Evolutionary conservation across 2,113 vertebrate genomes (phyloP).

Genomic region (Heptranchias perlo): DNA sequence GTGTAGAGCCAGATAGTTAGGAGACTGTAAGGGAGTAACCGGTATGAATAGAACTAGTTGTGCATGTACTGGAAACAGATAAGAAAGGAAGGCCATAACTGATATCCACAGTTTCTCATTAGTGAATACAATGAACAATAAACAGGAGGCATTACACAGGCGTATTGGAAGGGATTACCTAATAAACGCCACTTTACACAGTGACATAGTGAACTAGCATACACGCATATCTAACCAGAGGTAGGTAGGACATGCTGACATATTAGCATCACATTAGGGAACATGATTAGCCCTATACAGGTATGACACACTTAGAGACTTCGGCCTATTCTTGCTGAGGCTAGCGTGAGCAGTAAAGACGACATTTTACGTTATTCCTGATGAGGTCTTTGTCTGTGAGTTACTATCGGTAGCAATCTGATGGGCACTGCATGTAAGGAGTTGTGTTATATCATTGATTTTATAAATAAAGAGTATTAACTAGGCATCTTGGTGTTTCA

Average conservation of each 20-base stretch:
- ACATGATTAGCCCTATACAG: background rate
- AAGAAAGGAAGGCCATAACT: background rate
- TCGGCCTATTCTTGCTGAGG: background rate
- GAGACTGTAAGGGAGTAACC: background rate
- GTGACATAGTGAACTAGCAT: background rate
- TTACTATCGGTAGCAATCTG: too few relatives aligned
- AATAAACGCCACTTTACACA: background rate
- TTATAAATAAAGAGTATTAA: too few relatives aligned
- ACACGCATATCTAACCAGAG: background rate
- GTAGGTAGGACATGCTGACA: too few relatives aligned
- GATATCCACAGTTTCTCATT: background rate
- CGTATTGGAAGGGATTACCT: background rate
- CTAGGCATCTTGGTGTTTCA: too few relatives aligned
- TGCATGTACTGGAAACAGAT: background rate
- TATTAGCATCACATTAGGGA: too few relatives aligned
- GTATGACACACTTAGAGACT: background rate
- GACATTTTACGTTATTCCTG: too few relatives aligned
- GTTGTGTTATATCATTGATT: too few relatives aligned
- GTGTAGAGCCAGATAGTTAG: background rate
- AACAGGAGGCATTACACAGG: background rate
- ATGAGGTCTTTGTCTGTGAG: too few relatives aligned
- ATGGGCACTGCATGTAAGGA: too few relatives aligned
- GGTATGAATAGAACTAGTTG: background rate
- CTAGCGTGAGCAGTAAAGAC: too few relatives aligned
- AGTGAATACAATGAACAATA: background rate